Conservation (phyloP, 2,113 vertebrate genomes). For the Aegithalos caudatus region DNA sequence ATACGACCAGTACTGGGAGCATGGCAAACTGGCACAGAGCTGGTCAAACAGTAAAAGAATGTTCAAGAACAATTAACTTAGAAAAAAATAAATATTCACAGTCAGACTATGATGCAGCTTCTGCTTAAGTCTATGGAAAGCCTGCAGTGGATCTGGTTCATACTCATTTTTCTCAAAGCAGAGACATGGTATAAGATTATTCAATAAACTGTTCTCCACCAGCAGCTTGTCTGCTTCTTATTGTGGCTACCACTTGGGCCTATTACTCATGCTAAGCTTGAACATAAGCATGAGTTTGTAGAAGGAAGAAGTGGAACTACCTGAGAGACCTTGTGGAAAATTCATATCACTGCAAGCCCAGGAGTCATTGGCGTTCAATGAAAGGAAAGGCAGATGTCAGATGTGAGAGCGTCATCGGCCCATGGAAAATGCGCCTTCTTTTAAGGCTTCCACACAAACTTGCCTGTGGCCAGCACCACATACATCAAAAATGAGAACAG, state of each 20-base stretch:
- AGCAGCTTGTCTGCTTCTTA: background rate
- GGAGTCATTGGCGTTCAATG: constrained; percentile 14
- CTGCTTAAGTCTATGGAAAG: background rate
- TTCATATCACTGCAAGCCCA: background rate
- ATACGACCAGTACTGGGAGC: background rate
- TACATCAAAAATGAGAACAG: constrained; percentile 19
- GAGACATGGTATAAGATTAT: background rate
- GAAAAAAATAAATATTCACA: background rate
- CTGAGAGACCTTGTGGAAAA: constrained; percentile 31
- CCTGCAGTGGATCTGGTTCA: background rate
- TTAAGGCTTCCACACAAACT: background rate
- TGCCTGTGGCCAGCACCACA: background rate
- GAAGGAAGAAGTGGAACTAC: background rate
- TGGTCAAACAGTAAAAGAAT: background rate
- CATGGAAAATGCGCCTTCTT: background rate
- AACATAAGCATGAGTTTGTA: background rate
- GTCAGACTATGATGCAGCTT: background rate
- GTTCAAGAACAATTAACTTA: background rate
- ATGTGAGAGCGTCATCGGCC: background rate
- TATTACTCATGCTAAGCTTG: constrained; percentile 9
- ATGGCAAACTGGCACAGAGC: background rate
- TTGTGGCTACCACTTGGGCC: background rate
- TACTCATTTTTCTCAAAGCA: background rate
- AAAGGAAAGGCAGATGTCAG: constrained; percentile 26
- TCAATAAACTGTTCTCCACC: background rate